Evolutionary conservation across 2,888 invertebrate species (phyloP), one percentile per base, ranked within the genome.

Genomic region (Sericinus montela): DNA sequence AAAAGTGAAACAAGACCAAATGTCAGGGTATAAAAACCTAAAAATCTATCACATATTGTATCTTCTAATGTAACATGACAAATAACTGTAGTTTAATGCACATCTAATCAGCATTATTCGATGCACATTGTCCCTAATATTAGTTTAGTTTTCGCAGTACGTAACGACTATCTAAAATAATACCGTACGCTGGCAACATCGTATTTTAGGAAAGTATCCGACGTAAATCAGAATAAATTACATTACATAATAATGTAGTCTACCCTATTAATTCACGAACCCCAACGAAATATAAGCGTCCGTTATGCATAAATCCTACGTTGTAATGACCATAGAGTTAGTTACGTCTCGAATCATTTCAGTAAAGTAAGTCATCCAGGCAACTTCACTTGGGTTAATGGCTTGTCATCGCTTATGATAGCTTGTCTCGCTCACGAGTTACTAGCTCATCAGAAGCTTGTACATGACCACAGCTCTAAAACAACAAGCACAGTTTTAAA

Each of bases 321-420:
- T 32, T 34, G 45, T 59, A 55, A 53, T 56, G 56, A 52, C 52
- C 53, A 45, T 50, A 43, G 48, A 52, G 56, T 53, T 58, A 55
- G 60, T 60, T 65, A 62, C 58, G 67, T 74, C 72, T 75, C 67
- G 67, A 73, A 80, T 81, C 80, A 78, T 79, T 80, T 80, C 75
- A 81, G 75, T 56, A 55, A 62, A 65, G 75, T 76, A 78, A 80
- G 79, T 78, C 79, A 74, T 71, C 69, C 65, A 71, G 69, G 73
- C 55, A 51, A 73, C 36, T 50, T 50, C 69, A 68, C 67, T 60
- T 64, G 75, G 77, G 82, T 84, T 86, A 86, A 87, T 86, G 76
- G 84, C 75, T 74, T 87, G 86, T 85, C 86, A 85, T 80, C 72
- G 73, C 63, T 63, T 67, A 76, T 82, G 85, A 86, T 84, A 77